phyloP scores from a whole-genome alignment of 1,140 invertebrate species.

The Chrysomallon squamiferum region DNA sequence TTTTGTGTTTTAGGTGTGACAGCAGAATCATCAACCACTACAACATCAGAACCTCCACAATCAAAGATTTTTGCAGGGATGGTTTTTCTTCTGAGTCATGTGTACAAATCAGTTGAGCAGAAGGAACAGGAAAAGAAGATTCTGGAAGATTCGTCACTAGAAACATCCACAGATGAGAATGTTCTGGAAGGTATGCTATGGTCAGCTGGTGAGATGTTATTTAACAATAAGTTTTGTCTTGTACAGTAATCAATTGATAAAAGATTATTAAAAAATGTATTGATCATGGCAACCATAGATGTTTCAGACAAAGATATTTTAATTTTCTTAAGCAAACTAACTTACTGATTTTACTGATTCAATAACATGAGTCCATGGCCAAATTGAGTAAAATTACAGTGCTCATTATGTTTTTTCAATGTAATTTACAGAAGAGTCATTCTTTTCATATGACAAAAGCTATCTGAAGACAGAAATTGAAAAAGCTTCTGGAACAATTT shows the following conservation, averaged over 20 bases:
- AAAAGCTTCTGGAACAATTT: conserved; percentile 50
- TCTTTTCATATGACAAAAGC: conserved; percentile 55
- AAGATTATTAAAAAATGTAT: neutral
- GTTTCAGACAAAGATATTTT: too few relatives aligned
- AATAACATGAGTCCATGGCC: too few relatives aligned
- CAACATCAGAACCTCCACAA: too few relatives aligned
- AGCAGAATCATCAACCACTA: too few relatives aligned
- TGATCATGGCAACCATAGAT: too few relatives aligned
- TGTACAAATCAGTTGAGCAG: conserved; percentile 23
- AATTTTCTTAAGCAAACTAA: too few relatives aligned
- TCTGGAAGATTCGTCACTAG: conserved; percentile 21
- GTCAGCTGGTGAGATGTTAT: too few relatives aligned
- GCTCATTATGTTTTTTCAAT: too few relatives aligned
- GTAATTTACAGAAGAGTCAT: conserved; percentile 26
- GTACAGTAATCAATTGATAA: neutral
- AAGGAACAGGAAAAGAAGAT: conserved; percentile 24
- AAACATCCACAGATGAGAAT: conserved; percentile 23
- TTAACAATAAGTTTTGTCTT: too few relatives aligned
- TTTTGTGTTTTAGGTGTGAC: too few relatives aligned
- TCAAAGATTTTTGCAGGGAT: conserved; percentile 12
- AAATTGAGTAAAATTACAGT: too few relatives aligned
- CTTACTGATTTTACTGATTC: too few relatives aligned
- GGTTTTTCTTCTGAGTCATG: conserved; percentile 29
- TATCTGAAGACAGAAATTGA: conserved; percentile 48
- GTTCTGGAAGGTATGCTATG: conserved; percentile 13